A percentile compares a stretch with the other conserved stretches of the same genome.
Conservation (phyloP, 2,888 invertebrate species). For the Drosophila nr. perissopoda region DNA sequence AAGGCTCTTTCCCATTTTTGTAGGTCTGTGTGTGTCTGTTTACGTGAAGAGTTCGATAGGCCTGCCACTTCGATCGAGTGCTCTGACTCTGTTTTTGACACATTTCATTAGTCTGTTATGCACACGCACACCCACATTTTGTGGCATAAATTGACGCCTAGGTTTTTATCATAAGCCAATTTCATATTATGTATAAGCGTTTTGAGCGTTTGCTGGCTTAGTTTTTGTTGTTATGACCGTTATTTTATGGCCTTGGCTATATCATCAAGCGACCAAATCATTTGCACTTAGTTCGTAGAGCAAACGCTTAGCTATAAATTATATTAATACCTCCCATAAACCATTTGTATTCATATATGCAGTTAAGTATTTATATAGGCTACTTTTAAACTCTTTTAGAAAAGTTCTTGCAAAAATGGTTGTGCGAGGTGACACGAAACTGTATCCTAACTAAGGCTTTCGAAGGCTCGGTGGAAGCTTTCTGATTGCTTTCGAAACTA, state of each 20-base stretch:
- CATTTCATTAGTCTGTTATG: constrained; percentile 70
- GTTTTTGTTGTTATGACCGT: constrained; percentile 56
- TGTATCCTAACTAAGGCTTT: neutral
- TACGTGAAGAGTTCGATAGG: constrained; percentile 38
- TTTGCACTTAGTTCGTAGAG: constrained; percentile 68
- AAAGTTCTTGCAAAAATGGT: neutral
- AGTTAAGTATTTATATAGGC: constrained; percentile 13
- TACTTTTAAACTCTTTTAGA: constrained; percentile 8
- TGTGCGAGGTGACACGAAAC: too few species aligned
- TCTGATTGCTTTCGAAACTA: neutral
- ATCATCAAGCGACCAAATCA: constrained; percentile 64
- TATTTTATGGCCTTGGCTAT: constrained; percentile 62
- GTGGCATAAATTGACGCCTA: constrained; percentile 69
- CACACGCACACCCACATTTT: constrained; percentile 35
- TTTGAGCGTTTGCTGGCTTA: constrained; percentile 54
- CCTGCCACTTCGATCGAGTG: constrained; percentile 56
- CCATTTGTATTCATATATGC: constrained; percentile 46
- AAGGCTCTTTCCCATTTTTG: constrained; percentile 36
- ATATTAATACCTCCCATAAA: constrained; percentile 58
- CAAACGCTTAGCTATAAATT: constrained; percentile 60
- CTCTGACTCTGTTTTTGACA: constrained; percentile 66
- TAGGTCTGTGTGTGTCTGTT: constrained; percentile 15
- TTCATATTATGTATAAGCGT: constrained; percentile 68
- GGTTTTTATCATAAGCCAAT: constrained; percentile 73
- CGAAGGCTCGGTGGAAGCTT: neutral